These are phyloP conservation scores for Limnothrissa miodon DNA, from an alignment of 2,113 vertebrate species.

Conservation along the genomic window DNA sequence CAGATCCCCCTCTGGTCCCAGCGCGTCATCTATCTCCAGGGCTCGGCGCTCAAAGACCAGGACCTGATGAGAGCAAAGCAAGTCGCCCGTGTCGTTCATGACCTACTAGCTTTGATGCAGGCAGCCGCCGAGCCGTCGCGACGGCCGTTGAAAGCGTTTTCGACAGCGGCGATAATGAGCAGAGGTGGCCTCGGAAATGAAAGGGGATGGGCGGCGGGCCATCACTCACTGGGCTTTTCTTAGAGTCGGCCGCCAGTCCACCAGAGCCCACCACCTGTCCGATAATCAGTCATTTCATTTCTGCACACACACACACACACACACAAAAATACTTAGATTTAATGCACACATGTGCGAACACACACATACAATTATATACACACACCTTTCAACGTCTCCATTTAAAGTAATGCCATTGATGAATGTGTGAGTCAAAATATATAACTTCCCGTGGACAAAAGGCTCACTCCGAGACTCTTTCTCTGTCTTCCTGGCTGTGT, in stretches of 20 bases:
- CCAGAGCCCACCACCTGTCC: not conserved
- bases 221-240: not conserved
- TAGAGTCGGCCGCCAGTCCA: not conserved
- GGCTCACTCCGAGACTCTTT: not conserved
- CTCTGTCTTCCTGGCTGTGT: conserved; percentile 24
- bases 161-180: not conserved
- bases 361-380: not conserved
- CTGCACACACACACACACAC: not conserved
- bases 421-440: not conserved
- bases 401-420: not conserved
- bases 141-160: not conserved
- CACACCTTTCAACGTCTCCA: not conserved
- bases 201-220: not conserved
- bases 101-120: not conserved
- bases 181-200: not conserved
- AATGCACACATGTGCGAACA: not conserved
- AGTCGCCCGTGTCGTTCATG: conserved; percentile 52
- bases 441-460: not conserved
- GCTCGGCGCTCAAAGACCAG: conserved; percentile 95
- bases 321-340: not conserved
- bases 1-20: conserved; percentile 98
- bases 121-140: too few species aligned
- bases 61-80: conserved; percentile 98
- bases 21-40: conserved; percentile 97
- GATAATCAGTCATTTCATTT: not conserved